Conservation (phyloP, 2,888 invertebrate genomes). For the Pharmacophagus antenor region DNA sequence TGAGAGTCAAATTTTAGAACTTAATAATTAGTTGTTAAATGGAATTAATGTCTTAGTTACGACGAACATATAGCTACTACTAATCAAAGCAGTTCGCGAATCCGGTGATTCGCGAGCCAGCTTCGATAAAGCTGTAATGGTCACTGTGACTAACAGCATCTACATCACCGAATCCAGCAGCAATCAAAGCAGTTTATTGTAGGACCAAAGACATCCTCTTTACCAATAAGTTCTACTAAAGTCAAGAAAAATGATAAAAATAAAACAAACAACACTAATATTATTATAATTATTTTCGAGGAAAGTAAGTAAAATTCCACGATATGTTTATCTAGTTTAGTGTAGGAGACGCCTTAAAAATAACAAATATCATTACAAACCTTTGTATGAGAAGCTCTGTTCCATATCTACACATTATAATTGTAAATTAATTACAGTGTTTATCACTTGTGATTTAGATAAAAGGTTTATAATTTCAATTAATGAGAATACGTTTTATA, state of each 20-base stretch:
- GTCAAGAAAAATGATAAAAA: no score
- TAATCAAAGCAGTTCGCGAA: no score
- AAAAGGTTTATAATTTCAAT: not conserved
- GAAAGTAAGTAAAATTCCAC: not conserved
- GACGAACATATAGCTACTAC: no score
- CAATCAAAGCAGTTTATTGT: no score
- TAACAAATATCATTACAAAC: slow-evolving; percentile 15
- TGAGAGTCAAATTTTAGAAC: not conserved
- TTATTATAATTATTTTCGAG: no score
- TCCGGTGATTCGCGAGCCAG: no score
- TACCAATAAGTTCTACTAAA: no score
- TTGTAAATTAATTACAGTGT: not conserved
- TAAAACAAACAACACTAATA: no score
- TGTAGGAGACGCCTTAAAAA: not conserved
- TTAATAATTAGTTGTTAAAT: not conserved
- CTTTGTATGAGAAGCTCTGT: slow-evolving; percentile 9
- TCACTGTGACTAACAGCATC: no score
- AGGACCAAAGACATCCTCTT: no score
- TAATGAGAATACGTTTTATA: not conserved
- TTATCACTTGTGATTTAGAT: not conserved
- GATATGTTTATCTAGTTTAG: not conserved
- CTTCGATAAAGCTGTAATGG: no score
- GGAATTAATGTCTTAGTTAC: not conserved
- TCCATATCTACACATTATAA: slow-evolving; percentile 10
- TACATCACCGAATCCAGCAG: no score